phyloP scores from a whole-genome alignment of 2,888 invertebrate genomes.

The Boloria euphrosyne region DNA sequence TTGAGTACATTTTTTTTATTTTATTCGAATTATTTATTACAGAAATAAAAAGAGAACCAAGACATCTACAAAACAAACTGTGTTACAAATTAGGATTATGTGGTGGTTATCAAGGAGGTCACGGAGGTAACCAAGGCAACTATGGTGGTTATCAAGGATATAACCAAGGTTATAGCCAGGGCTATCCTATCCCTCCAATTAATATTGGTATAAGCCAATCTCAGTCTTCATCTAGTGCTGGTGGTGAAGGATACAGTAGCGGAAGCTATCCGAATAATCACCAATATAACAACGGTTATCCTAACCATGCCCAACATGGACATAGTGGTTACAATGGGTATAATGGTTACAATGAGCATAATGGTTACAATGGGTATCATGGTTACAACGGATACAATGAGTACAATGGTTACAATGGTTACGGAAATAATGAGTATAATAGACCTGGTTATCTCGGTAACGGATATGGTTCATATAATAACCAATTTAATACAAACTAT shows the following conservation, averaged over 20 bases:
- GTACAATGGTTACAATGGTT: conserved; percentile 36
- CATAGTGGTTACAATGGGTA: conserved; percentile 46
- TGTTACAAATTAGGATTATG: conserved; percentile 64
- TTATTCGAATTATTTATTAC: conserved; percentile 30
- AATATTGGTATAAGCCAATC: conserved; percentile 77
- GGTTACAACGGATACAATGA: conserved; percentile 36
- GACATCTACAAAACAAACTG: conserved; percentile 55
- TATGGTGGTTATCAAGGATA: conserved; percentile 25
- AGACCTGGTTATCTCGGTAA: conserved; percentile 59
- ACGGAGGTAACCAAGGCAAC: conserved; percentile 17
- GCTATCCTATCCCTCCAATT: conserved; percentile 56
- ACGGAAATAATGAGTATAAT: conserved; percentile 39
- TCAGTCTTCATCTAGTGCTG: conserved; percentile 66
- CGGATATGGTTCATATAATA: conserved; percentile 61
- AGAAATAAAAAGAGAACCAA: conserved; percentile 47
- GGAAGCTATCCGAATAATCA: conserved; percentile 48
- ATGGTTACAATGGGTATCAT: conserved; percentile 45
- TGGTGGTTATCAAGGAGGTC: conserved; percentile 27
- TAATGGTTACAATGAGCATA: conserved; percentile 36
- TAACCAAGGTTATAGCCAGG: conserved; percentile 47
- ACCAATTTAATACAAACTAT: conserved; percentile 73
- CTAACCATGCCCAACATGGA: conserved; percentile 34
- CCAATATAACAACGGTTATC: conserved; percentile 43
- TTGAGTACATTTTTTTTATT: not conserved
- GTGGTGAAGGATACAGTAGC: conserved; percentile 58